These are phyloP conservation scores for Heliconius sara DNA, from an alignment of 2,888 invertebrate genomes.

Conservation along the genomic window DNA sequence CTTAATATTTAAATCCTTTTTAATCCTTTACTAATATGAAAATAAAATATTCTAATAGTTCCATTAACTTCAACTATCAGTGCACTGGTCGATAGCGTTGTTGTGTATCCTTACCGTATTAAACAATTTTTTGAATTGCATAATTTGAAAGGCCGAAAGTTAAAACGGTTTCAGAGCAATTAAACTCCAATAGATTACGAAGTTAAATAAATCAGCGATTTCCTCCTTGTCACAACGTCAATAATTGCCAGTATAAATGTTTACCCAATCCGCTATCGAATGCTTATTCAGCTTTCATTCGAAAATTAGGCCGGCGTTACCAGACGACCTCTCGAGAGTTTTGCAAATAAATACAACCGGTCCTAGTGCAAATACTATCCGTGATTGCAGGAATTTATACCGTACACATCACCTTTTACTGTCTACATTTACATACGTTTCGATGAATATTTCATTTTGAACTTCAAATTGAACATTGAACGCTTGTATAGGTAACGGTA, in stretches of 20 bases:
- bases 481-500: slow-evolving; percentile 7
- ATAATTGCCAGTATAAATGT: slow-evolving; percentile 60
- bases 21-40: too few species aligned
- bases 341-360: slow-evolving; percentile 75
- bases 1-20: too few species aligned
- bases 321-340: slow-evolving; percentile 68
- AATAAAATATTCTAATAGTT: too few species aligned
- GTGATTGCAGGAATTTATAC: slow-evolving; percentile 63
- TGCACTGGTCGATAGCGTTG: too few species aligned
- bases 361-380: slow-evolving; percentile 66
- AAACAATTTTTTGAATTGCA: neutral
- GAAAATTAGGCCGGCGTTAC: slow-evolving; percentile 68
- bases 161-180: slow-evolving; percentile 24
- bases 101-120: too few species aligned
- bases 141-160: neutral
- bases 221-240: slow-evolving; percentile 42
- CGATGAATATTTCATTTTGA: slow-evolving; percentile 31
- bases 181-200: slow-evolving; percentile 22
- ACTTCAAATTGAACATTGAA: slow-evolving; percentile 25
- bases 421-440: slow-evolving; percentile 31
- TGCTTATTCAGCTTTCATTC: slow-evolving; percentile 72
- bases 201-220: slow-evolving; percentile 41
- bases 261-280: slow-evolving; percentile 67
- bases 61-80: too few species aligned
- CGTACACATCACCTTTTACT: slow-evolving; percentile 46